Conservation (phyloP, 64 coral and sea anemone species). For the Montipora efflorescens region DNA sequence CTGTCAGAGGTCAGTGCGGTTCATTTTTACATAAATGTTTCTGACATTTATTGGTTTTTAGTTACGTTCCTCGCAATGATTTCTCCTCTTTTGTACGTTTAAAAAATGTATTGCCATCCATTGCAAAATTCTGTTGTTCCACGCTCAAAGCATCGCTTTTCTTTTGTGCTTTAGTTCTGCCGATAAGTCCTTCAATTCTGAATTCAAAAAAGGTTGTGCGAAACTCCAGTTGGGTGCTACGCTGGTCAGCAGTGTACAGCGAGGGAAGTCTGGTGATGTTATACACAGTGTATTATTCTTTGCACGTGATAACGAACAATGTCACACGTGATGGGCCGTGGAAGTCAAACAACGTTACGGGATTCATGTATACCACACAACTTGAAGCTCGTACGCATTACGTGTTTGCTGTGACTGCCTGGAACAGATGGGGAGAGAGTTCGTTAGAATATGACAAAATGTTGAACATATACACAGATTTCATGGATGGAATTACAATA, state of each 20-base stretch:
- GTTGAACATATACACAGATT: not conserved
- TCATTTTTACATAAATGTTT: too few relatives aligned
- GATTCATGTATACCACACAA: not conserved
- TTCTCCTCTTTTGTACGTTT: too few relatives aligned
- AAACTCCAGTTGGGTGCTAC: not conserved
- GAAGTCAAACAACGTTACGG: not conserved
- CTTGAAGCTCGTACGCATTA: not conserved
- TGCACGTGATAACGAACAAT: too few relatives aligned
- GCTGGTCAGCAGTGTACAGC: slow-evolving; percentile 19
- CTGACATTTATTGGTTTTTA: too few relatives aligned
- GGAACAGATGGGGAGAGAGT: slow-evolving; percentile 30
- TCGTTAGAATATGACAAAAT: not conserved
- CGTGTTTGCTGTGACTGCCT: slow-evolving; percentile 20
- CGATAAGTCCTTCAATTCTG: not conserved
- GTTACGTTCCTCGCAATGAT: too few relatives aligned
- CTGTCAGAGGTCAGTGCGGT: not conserved
- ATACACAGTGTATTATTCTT: not conserved
- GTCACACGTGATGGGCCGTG: not conserved
- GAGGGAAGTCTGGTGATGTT: not conserved
- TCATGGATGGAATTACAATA: not conserved
- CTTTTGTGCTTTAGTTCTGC: not conserved
- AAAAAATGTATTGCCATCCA: too few relatives aligned
- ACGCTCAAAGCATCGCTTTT: not conserved
- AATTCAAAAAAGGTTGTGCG: not conserved
- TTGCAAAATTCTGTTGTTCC: too few relatives aligned